Evolutionary conservation across 2,888 invertebrate genomes (phyloP), one percentile per base, ranked within the genome.

Genomic region (Cheiracanthium punctorium): DNA sequence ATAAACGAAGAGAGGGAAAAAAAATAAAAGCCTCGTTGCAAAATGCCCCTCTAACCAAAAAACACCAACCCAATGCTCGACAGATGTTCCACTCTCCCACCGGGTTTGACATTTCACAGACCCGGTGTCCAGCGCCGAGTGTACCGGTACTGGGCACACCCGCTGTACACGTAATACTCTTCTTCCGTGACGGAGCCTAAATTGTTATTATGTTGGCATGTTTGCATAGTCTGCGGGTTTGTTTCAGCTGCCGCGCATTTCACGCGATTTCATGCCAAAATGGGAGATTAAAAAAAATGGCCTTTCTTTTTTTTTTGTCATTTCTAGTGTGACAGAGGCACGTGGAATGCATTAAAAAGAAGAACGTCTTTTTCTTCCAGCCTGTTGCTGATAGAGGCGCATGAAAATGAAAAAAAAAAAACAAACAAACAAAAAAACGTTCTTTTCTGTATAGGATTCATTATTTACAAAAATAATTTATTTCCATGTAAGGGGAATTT

Each of bases 11-110:
- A 10, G 37, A 37, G 37, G 37, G 10, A 37, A 37, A 37, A 37
- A 37, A 37, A 37, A 37, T 7, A 37, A 37, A 37, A 37, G 10
- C 10, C 37, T 7, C n/a, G n/a, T n/a, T 85, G 84, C 84, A 85
- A 85, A 85, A 30, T 74, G 74, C 41, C 79, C 70, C 79, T 85
- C 79, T 79, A 30, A 2, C 48, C 37, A 17, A 17, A n/a, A n/a
- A n/a, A 48, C 5, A 58, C 58, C 24, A 58, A 58, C 20, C 58
- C n/a, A 33, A 32, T 73, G 10, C 41, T n/a, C 32, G 37, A 30
- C 84, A 85, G 84, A 79, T 85, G 84, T 79, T 24, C 65, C 20
- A 29, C 70, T 85, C 58, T 80, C 79, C 79, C 79, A 85, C 74
- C 72, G 17, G 29, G 70, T 37, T n/a, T 29, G 70, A 64, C 81